Evolutionary conservation across 2,113 vertebrate species (phyloP).

Genomic region (Anarrhichthys ocellatus): DNA sequence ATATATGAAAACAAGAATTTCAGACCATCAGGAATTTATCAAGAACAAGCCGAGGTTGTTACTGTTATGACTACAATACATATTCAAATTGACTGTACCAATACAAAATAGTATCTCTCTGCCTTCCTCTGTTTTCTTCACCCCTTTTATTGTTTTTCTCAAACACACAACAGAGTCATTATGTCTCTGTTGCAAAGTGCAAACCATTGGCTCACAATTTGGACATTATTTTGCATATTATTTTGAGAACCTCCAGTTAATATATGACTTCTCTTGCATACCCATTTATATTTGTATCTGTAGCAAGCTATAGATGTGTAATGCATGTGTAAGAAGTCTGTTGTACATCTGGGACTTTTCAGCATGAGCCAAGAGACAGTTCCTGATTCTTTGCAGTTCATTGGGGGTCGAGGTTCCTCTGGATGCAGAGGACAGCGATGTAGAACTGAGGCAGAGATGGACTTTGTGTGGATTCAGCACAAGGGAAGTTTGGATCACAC

Average conservation of each 20-base stretch:
- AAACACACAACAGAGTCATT: background rate
- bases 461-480: constrained; percentile 37
- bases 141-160: background rate
- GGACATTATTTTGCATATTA: constrained; percentile 24
- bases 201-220: constrained; percentile 4
- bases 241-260: background rate
- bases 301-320: background rate
- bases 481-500: constrained; percentile 24
- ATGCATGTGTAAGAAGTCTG: background rate
- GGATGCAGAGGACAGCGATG: background rate
- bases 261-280: background rate
- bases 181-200: background rate
- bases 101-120: background rate
- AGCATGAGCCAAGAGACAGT: background rate
- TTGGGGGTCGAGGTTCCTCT: constrained; percentile 7
- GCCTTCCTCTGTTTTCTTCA: background rate
- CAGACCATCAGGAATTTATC: constrained; percentile 9
- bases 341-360: background rate
- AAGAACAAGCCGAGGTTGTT: constrained; percentile 3
- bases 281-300: background rate
- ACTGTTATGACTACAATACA: constrained; percentile 2
- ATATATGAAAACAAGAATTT: constrained; percentile 30
- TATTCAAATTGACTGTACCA: constrained; percentile 4
- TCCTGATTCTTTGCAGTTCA: background rate
- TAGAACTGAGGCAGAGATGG: constrained; percentile 1